These are phyloP conservation scores for Pampusana beccarii DNA, from an alignment of 2,113 vertebrate genomes.

Conservation along the genomic window DNA sequence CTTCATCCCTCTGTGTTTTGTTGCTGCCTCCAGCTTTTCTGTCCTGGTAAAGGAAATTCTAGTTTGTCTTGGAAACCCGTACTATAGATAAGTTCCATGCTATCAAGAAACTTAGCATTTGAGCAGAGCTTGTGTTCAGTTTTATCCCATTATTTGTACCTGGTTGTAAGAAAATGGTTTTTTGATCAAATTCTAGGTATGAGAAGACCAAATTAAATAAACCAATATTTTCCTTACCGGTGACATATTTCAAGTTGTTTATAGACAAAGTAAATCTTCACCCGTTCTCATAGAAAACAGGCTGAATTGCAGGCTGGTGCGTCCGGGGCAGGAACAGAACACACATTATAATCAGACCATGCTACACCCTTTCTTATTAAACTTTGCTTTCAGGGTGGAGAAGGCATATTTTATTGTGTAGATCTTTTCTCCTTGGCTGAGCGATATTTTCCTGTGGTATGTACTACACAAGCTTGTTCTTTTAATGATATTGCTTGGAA, in stretches of 20 bases:
- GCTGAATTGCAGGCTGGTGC: not conserved
- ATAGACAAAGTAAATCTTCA: not conserved
- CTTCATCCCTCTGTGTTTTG: rapidly evolving
- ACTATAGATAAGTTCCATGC: rapidly evolving
- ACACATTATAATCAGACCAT: not conserved
- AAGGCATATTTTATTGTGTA: not conserved
- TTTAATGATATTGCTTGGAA: not conserved
- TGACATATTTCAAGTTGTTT: not conserved
- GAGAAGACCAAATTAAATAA: not conserved
- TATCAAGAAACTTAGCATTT: rapidly evolving
- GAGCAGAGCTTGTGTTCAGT: not conserved
- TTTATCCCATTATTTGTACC: not conserved
- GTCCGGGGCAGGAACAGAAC: not conserved
- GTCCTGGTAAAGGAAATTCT: not conserved
- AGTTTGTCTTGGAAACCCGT: not conserved
- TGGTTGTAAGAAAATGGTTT: rapidly evolving
- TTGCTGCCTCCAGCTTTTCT: not conserved
- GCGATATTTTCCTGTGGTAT: not conserved
- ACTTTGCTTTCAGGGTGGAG: slow-evolving; percentile 52
- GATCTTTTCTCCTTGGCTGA: not conserved
- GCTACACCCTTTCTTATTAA: not conserved
- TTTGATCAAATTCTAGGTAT: not conserved
- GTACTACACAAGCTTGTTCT: not conserved
- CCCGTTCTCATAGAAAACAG: not conserved
- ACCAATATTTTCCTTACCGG: not conserved